These are phyloP conservation scores for Myoxocephalus aenaeus DNA, from an alignment of 2,797 vertebrate genomes.

Conservation along the genomic window DNA sequence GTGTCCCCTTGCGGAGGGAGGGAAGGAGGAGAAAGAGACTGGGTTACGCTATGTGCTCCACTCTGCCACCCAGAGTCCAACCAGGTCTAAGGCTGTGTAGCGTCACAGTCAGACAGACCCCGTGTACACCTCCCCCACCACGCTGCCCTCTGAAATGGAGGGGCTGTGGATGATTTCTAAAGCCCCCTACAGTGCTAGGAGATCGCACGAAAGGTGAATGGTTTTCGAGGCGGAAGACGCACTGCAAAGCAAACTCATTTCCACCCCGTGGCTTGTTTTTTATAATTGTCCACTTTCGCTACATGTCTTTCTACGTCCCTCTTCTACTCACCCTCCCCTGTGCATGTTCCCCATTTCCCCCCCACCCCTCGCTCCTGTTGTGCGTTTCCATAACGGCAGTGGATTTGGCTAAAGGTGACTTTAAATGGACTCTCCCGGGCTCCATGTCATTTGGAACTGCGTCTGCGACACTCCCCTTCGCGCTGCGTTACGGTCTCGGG, in stretches of 20 bases:
- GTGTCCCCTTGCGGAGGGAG: slow-evolving; percentile 68
- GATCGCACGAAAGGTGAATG: slow-evolving; percentile 27
- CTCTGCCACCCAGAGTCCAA: slow-evolving; percentile 80
- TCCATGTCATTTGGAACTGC: slow-evolving; percentile 75
- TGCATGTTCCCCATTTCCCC: slow-evolving; percentile 28
- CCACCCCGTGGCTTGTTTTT: slow-evolving; percentile 30
- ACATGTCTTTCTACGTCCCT: not conserved
- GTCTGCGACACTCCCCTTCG: slow-evolving; percentile 73
- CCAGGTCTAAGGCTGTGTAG: slow-evolving; percentile 67
- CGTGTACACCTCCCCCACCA: slow-evolving; percentile 70
- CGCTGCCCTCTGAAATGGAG: slow-evolving; percentile 65
- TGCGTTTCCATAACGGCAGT: slow-evolving; percentile 61
- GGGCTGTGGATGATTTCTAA: slow-evolving; percentile 61
- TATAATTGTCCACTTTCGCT: slow-evolving; percentile 8
- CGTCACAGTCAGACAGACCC: slow-evolving; percentile 77
- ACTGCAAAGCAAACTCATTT: slow-evolving; percentile 27
- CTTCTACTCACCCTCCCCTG: slow-evolving; percentile 26
- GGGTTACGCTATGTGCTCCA: slow-evolving; percentile 70
- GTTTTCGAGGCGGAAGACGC: slow-evolving; percentile 1
- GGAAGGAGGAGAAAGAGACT: slow-evolving; percentile 53
- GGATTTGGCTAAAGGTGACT: slow-evolving; percentile 69
- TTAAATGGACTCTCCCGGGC: slow-evolving; percentile 69
- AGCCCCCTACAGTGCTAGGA: slow-evolving; percentile 45
- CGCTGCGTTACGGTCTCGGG: slow-evolving; percentile 69
- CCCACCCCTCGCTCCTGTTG: slow-evolving; percentile 26